Evolutionary conservation across 2,797 vertebrate genomes (phyloP).

Genomic region (Decapterus maruadsi): DNA sequence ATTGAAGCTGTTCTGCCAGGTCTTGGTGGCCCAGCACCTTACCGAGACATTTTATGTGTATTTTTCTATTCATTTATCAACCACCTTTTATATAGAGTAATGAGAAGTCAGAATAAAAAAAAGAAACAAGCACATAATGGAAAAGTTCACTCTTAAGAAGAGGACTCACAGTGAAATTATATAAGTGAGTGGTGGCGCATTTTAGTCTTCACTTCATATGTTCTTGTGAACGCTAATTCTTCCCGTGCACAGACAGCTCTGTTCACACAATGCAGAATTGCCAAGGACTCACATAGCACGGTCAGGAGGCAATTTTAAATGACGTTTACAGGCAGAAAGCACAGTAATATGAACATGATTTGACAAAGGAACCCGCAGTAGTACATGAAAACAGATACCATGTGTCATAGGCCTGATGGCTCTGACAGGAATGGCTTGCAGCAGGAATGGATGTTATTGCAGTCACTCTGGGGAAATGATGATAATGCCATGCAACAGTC

Average conservation of each 20-base stretch:
- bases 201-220: neutral
- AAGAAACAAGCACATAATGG: neutral
- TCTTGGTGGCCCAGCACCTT: neutral
- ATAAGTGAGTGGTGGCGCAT: too few relatives aligned
- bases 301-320: neutral
- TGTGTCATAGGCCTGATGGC: neutral
- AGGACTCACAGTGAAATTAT: too few relatives aligned
- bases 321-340: constrained; percentile 4
- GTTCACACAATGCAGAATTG: neutral
- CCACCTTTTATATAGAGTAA: neutral
- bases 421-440: constrained; percentile 3
- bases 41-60: neutral
- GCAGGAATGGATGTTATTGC: neutral
- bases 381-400: constrained; percentile 16
- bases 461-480: constrained; percentile 1
- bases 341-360: neutral
- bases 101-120: neutral
- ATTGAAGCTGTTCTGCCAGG: neutral
- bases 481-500: neutral
- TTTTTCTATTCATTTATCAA: constrained; percentile 3
- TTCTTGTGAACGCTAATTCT: neutral
- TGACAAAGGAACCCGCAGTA: neutral
- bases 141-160: neutral
- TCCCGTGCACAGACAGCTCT: too few relatives aligned
- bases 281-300: neutral